Percentiles rank a stretch among this genome's conserved stretches.
Conservation (phyloP, 2,888 invertebrate species). For the Clunio marinus region DNA sequence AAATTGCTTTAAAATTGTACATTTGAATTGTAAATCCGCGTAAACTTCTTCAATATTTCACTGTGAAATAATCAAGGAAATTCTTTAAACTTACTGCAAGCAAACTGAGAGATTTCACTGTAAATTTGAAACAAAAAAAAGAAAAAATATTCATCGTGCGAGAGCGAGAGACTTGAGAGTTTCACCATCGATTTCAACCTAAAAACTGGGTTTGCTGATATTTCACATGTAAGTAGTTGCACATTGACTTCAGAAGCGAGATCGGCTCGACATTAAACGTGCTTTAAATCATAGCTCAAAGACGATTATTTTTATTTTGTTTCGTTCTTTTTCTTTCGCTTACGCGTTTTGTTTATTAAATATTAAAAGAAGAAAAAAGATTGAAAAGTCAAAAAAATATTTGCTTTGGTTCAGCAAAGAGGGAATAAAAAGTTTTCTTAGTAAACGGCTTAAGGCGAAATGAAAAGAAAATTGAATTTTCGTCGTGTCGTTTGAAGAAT, state of each 20-base stretch:
- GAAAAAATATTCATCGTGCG: neutral
- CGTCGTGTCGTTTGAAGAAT: neutral
- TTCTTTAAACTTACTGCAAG: no score
- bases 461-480: neutral
- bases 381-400: no score
- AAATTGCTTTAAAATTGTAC: no score
- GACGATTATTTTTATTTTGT: no score
- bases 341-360: neutral
- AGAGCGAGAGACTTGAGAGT: neutral
- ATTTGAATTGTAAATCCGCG: no score
- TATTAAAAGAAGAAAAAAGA: no score
- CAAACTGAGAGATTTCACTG: neutral
- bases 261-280: slow-evolving; percentile 8
- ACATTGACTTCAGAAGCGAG: slow-evolving; percentile 5
- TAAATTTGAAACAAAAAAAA: no score
- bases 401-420: neutral
- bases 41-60: no score
- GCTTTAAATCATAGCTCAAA: no score
- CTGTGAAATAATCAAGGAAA: no score
- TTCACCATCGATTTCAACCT: slow-evolving; percentile 2
- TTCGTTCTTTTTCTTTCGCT: neutral
- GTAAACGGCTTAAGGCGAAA: neutral
- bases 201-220: slow-evolving; percentile 13
- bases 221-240: slow-evolving; percentile 24
- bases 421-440: neutral